Evolutionary conservation across 1,140 invertebrate genomes (phyloP), one percentile per base, ranked within the genome.

Genomic region (Ips nitidus): DNA sequence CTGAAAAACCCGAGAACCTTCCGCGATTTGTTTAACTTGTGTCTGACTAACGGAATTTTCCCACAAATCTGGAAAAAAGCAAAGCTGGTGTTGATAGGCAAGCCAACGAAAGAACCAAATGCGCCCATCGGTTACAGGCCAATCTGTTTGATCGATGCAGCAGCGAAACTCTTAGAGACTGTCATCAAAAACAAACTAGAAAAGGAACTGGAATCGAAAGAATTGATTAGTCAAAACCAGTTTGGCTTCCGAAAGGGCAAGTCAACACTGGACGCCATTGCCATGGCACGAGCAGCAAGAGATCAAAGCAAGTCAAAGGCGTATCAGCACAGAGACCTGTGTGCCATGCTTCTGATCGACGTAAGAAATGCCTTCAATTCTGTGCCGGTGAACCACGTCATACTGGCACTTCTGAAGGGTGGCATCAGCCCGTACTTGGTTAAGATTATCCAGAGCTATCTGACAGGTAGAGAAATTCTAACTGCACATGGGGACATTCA

Each of bases 61-160:
- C 70, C 70, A 1, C 22, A 58, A 1, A 42, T 58, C 57, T 71
- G 70, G 70, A 71, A 71, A 38, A 2, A 7, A 3, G 57, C 50
- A 7, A 63, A 63, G 40, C 2, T 71, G 2, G 41, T 71, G 3
- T 22, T 71, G 6, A 52, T 71, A 56, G n/a, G 22, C 53, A 65
- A 57, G 38, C 22, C 37, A 38, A 36, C 38, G 41, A 66, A 52
- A 60, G 63, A 66, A 42, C 64, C 6, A 52, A 59, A 39, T 71
- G 63, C 22, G 45, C 65, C 3, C 36, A 66, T 4, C 41, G 57
- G 7, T 47, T 55, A 43, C 37, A 55, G n/a, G 56, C 62, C 3
- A 71, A 66, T 7, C 22, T 71, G 40, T 55, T 42, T 40, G 53
- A 70, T 47, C 8, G 8, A 47, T 8, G 4, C 43, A 4, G 8